A percentile compares a stretch with the other conserved stretches of the same genome.
phyloP scores from a whole-genome alignment of 2,797 vertebrate genomes.

The Avahi laniger region DNA sequence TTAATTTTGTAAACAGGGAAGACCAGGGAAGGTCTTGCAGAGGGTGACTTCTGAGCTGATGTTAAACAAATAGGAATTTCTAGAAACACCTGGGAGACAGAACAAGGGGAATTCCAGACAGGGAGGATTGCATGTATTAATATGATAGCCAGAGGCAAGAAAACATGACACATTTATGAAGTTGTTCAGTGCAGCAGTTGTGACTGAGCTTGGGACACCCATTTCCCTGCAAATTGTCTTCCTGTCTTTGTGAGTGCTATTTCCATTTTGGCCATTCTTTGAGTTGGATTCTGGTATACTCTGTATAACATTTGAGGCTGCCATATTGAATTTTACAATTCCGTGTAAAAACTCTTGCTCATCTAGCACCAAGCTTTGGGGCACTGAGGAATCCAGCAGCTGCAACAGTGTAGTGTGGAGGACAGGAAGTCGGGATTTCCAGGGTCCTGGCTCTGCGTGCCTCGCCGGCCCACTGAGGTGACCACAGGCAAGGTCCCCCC shows the following conservation, averaged over 20 bases:
- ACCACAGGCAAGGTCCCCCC: not conserved
- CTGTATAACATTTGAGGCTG: not conserved
- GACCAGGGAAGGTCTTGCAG: not conserved
- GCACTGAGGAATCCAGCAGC: slow-evolving; percentile 36
- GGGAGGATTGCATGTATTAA: too few species aligned
- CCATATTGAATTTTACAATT: slow-evolving; percentile 47
- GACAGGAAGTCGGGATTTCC: slow-evolving; percentile 57
- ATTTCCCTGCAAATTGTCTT: not conserved
- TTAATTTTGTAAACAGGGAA: not conserved
- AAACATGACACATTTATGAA: not conserved
- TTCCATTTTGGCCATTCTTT: not conserved
- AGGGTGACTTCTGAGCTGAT: not conserved
- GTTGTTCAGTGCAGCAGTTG: not conserved
- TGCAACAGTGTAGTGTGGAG: not conserved
- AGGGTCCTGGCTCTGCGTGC: not conserved
- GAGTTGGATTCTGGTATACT: not conserved
- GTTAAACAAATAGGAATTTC: not conserved
- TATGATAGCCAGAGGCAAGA: not conserved
- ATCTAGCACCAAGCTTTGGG: not conserved
- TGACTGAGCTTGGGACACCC: not conserved
- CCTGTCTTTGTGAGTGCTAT: not conserved
- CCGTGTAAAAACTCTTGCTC: slow-evolving; percentile 19
- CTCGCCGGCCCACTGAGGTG: not conserved
- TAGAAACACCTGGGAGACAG: not conserved
- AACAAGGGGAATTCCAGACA: not conserved